These are phyloP conservation scores for Chunga burmeisteri DNA, from an alignment of 2,113 vertebrate species.

Conservation along the genomic window DNA sequence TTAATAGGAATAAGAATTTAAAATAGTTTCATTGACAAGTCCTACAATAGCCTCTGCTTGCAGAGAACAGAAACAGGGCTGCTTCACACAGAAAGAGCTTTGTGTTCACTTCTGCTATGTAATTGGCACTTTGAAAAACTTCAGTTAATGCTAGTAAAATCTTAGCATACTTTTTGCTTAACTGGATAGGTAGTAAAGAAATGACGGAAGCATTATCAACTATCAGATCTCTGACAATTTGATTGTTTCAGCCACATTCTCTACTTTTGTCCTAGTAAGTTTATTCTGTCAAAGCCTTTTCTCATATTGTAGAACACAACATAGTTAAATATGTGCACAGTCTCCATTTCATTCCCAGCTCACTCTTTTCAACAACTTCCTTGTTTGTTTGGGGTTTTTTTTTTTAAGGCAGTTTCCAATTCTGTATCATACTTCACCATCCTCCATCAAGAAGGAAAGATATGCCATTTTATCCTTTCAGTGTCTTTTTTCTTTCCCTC, in stretches of 20 bases:
- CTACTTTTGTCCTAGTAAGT: background rate
- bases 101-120: background rate
- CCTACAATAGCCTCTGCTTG: background rate
- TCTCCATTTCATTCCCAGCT: background rate
- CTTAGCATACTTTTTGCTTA: background rate
- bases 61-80: background rate
- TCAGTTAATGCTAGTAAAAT: background rate
- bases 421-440: background rate
- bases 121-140: background rate
- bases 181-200: background rate
- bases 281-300: background rate
- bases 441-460: background rate
- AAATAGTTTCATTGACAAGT: background rate
- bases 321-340: background rate
- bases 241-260: background rate
- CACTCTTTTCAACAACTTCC: background rate
- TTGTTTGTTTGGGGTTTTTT: background rate
- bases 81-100: background rate
- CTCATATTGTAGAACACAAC: background rate
- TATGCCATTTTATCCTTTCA: background rate
- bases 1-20: background rate
- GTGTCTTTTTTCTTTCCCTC: background rate
- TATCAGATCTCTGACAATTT: background rate
- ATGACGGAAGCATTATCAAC: background rate
- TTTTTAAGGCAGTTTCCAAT: background rate